Base-by-base conservation (phyloP, 1,140 invertebrate species). In the Megalopta genalis region DNA sequence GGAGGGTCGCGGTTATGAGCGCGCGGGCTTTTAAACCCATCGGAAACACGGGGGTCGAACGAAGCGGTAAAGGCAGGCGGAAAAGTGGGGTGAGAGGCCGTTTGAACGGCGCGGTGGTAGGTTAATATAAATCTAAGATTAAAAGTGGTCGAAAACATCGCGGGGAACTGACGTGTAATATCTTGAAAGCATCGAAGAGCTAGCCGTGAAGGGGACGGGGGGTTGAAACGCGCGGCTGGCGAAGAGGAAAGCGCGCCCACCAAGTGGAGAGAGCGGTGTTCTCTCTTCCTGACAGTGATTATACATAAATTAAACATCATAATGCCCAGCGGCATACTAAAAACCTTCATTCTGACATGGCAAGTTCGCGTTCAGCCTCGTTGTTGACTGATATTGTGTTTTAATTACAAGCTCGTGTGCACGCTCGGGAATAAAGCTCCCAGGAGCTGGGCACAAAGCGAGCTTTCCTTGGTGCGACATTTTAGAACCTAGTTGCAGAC, bases 91-190 rank as follows among this genome's bases (percentile, higher is more conserved):
- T 52, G 54, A 25, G 39, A 63, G 63, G 65, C 14, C 6, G 42
- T 64, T 21, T 10, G 66, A 65, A 64, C 57, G 23, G 65, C 54
- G 37, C 57, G 23, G 65, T 54, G 37, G 65, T 39, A 70, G 62
- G 60, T 68, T 81, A 86, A 86, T 87, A 87, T 76, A 86, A 86
- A 87, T 84, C 59, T 63, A 25, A 76, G 85, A 86, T 86, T 86
- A 86, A 83, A 86, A 86, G 77, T 83, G 77, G 69, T 49, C 84
- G 76, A 80, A 86, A 86, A 86, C 73, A 86, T 80, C 59, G 60
- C 16, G 46, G 77, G 69, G 23, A 83, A 78, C 71, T 77, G 64
- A 72, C 60, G 63, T 49, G 84, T 85, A 86, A 86, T 86, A 81
- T 81, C 84, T 83, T 83, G 84, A 86, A 86, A 86, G 84, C 84